Percentiles rank a stretch among this genome's conserved stretches.
Evolutionary conservation across 2,888 invertebrate species (phyloP).

Genomic region (Lacanobia oleracea): DNA sequence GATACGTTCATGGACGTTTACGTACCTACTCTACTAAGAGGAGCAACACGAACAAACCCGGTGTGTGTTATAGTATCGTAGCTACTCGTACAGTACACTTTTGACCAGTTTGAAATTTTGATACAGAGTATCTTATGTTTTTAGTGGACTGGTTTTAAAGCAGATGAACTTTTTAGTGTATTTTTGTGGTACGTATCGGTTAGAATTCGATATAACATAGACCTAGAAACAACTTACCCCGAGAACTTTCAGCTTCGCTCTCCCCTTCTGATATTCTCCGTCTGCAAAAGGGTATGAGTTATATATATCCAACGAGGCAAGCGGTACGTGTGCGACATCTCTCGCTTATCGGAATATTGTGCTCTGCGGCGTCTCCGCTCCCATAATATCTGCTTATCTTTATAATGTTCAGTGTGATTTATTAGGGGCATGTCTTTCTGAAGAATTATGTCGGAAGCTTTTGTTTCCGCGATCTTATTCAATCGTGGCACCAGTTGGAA

Average conservation of each 20-base stretch:
- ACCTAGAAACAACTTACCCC: too few species aligned
- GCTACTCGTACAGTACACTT: neutral
- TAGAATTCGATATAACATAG: too few species aligned
- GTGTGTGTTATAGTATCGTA: neutral
- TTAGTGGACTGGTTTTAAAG: neutral
- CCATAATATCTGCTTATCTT: slow-evolving; percentile 34
- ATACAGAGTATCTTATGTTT: neutral
- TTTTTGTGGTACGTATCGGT: neutral
- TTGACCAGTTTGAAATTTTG: neutral
- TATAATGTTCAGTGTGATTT: slow-evolving; percentile 52
- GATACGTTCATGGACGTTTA: neutral
- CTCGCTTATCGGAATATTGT: slow-evolving; percentile 29
- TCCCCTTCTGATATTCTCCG: neutral
- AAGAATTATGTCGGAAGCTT: slow-evolving; percentile 26
- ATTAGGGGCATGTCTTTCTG: slow-evolving; percentile 31
- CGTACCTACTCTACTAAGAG: neutral
- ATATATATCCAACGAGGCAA: neutral
- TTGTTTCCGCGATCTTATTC: slow-evolving; percentile 24
- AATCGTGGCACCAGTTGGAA: neutral
- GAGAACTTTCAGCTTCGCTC: neutral
- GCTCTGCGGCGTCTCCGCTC: slow-evolving; percentile 5
- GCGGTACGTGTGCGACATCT: slow-evolving; percentile 6
- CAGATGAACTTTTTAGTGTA: neutral
- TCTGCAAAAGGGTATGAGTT: neutral
- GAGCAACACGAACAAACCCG: neutral